Percentiles rank a stretch among this genome's conserved stretches.
phyloP scores from a whole-genome alignment of 1,140 invertebrate species.

The Cyclina sinensis region DNA sequence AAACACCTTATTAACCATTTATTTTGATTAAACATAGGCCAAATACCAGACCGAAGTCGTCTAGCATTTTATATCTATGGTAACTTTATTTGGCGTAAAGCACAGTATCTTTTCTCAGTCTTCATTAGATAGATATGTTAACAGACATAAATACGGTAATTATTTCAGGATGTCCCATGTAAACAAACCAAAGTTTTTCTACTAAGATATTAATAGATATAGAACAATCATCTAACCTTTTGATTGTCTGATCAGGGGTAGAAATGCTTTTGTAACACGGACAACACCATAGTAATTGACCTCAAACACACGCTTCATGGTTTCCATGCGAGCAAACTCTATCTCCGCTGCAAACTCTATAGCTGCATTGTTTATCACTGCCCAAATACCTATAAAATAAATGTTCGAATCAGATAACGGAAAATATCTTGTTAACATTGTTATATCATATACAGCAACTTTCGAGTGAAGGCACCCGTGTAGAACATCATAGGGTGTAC shows the following conservation, averaged over 20 bases:
- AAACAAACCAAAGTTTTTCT: too few relatives aligned
- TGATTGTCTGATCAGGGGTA: conserved; percentile 91
- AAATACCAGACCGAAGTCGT: neutral
- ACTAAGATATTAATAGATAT: too few relatives aligned
- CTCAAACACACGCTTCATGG: conserved; percentile 87
- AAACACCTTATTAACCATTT: too few relatives aligned
- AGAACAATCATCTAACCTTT: conserved; percentile 85
- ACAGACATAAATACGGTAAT: too few relatives aligned
- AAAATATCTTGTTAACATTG: neutral
- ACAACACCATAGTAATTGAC: conserved; percentile 95
- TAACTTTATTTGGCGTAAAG: too few relatives aligned
- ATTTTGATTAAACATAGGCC: neutral
- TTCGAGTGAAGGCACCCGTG: neutral
- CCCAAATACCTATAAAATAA: conserved; percentile 78
- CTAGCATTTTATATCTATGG: too few relatives aligned
- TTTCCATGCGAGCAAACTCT: conserved; percentile 92
- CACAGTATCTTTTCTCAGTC: too few relatives aligned
- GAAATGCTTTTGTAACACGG: conserved; percentile 90
- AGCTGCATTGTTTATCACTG: conserved; percentile 89
- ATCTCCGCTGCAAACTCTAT: conserved; percentile 95
- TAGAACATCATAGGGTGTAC: neutral
- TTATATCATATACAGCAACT: neutral
- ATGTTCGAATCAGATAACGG: neutral
- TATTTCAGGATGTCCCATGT: too few relatives aligned
- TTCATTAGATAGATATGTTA: too few relatives aligned